Evolutionary conservation across 2,888 invertebrate species (phyloP).

Genomic region (Acrobasis consociella): DNA sequence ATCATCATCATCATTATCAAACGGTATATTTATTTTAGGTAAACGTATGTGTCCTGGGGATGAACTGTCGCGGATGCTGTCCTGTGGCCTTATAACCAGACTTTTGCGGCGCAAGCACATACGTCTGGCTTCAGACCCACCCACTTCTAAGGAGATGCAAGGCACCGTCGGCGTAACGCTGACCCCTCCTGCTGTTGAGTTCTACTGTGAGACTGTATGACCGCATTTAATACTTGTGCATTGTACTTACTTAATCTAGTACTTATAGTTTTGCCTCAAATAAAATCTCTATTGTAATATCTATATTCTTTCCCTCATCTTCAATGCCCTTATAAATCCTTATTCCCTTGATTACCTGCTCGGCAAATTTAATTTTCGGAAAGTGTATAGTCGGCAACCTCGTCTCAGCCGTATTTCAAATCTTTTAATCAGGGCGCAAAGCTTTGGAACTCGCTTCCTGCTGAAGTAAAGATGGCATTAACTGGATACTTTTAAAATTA

Average conservation of each 20-base stretch:
- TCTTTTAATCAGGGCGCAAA: no score
- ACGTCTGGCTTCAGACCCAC: conserved; percentile 73
- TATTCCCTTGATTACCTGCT: no score
- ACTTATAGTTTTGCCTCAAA: background rate
- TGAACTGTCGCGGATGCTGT: conserved; percentile 90
- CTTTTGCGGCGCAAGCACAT: conserved; percentile 86
- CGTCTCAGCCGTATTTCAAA: no score
- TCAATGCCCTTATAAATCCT: no score
- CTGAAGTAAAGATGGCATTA: no score
- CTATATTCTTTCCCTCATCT: no score
- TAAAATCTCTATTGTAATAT: no score
- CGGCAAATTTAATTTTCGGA: no score
- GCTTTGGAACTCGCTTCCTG: no score
- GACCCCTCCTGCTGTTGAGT: conserved; percentile 82
- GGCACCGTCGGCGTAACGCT: conserved; percentile 90
- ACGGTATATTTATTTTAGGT: conserved; percentile 70
- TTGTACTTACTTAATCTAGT: background rate
- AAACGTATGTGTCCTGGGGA: conserved; percentile 94
- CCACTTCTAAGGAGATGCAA: conserved; percentile 77
- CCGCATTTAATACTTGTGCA: background rate
- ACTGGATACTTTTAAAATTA: no score
- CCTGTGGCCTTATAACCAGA: conserved; percentile 84
- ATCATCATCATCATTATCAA: background rate
- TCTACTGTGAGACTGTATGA: conserved; percentile 56
- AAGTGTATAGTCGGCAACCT: no score